Evolutionary conservation across 2,888 invertebrate genomes (phyloP).

Genomic region (Caenorhabditis sinica): DNA sequence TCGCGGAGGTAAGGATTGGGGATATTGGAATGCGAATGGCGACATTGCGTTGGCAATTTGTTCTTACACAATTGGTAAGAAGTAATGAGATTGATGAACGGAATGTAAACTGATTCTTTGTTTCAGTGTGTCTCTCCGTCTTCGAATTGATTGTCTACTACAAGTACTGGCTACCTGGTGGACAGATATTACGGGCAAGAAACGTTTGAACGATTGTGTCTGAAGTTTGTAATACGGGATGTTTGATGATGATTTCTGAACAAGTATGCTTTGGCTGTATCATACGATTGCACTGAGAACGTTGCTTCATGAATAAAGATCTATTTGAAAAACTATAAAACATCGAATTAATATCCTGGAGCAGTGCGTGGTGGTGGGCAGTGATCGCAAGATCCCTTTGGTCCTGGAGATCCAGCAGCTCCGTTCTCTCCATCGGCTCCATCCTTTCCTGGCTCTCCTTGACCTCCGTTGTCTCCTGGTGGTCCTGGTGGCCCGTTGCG

Average conservation of each 20-base stretch:
- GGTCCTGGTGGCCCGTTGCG: constrained; percentile 72
- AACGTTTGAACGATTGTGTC: neutral
- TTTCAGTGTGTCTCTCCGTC: constrained; percentile 50
- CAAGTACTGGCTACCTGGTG: constrained; percentile 57
- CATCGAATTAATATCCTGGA: constrained; percentile 64
- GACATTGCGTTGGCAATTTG: constrained; percentile 47
- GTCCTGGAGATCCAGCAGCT: constrained; percentile 69
- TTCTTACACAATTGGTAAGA: constrained; percentile 50
- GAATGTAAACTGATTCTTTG: neutral
- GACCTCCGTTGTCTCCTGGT: constrained; percentile 70
- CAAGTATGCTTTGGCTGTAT: no score
- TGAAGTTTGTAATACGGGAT: no score
- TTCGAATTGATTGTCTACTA: constrained; percentile 52
- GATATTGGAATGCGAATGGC: constrained; percentile 42
- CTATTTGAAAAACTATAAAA: constrained; percentile 17
- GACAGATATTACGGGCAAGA: constrained; percentile 20
- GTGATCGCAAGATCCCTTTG: constrained; percentile 69
- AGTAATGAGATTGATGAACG: neutral
- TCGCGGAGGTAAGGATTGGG: constrained; percentile 51
- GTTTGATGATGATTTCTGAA: no score
- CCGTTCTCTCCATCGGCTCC: constrained; percentile 70
- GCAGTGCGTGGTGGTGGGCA: constrained; percentile 71
- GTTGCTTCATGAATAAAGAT: constrained; percentile 4
- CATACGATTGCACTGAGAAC: neutral
- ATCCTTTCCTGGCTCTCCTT: constrained; percentile 74